These are phyloP conservation scores for Poecilobothrus nobilitatus DNA, from an alignment of 2,888 invertebrate species.

Conservation along the genomic window DNA sequence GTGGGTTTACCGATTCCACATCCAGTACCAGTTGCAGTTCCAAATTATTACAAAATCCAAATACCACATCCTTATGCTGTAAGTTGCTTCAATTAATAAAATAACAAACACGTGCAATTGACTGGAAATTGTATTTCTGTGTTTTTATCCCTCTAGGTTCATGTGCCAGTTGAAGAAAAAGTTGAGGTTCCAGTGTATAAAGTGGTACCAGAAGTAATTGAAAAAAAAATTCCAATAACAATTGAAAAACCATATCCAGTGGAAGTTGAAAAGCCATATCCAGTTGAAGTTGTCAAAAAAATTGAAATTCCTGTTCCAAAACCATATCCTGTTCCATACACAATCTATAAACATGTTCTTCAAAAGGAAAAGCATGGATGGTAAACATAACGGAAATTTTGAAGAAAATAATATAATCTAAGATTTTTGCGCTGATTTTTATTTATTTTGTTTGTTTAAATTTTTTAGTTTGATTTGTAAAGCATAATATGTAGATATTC, in stretches of 20 bases:
- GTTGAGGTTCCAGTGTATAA: conserved; percentile 66
- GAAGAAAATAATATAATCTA: too few species aligned
- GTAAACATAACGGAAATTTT: neutral
- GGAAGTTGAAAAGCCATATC: conserved; percentile 65
- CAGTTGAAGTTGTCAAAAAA: conserved; percentile 65
- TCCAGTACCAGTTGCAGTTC: conserved; percentile 62
- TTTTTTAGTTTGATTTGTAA: too few species aligned
- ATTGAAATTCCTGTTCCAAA: conserved; percentile 61
- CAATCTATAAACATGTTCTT: conserved; percentile 66
- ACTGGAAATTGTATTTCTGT: too few species aligned
- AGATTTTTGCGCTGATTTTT: too few species aligned
- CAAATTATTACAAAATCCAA: conserved; percentile 53
- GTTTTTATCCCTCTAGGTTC: conserved; percentile 36
- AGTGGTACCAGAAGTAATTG: conserved; percentile 62
- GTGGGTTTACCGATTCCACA: conserved; percentile 66
- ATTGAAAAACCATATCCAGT: conserved; percentile 60
- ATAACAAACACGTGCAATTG: too few species aligned
- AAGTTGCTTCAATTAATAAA: neutral
- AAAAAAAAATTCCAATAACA: conserved; percentile 63
- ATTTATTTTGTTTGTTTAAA: too few species aligned
- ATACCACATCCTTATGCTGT: conserved; percentile 67
- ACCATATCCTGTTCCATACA: conserved; percentile 65
- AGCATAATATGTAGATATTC: too few species aligned
- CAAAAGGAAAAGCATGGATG: conserved; percentile 38
- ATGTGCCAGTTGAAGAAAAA: conserved; percentile 59